Conservation (phyloP, 2,113 vertebrate genomes). For the Rhabdomys dilectus region DNA sequence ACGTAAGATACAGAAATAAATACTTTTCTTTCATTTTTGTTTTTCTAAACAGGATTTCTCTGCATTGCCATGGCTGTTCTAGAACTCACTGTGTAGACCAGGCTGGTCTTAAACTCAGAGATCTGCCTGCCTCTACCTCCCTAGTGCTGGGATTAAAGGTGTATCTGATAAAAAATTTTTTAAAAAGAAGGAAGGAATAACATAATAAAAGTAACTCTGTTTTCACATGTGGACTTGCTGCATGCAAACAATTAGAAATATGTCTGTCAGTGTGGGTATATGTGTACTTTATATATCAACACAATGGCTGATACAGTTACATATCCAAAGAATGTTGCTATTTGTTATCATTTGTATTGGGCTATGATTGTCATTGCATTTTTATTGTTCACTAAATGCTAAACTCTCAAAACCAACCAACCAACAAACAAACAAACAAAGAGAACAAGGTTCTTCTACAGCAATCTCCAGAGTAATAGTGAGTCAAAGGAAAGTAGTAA, state of each 20-base stretch:
- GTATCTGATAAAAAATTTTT: neutral
- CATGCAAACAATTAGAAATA: neutral
- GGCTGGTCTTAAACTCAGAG: neutral
- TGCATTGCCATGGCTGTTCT: neutral
- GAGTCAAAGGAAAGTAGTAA: neutral
- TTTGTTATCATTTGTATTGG: neutral
- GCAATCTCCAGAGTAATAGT: neutral
- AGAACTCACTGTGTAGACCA: neutral
- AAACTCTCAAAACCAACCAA: neutral
- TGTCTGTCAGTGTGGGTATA: neutral
- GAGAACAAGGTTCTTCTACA: neutral
- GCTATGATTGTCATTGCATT: neutral
- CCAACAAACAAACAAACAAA: neutral
- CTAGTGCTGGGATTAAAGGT: neutral
- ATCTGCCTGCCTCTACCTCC: neutral
- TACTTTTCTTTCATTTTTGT: neutral
- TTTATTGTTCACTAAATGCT: neutral
- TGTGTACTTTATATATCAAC: neutral
- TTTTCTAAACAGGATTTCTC: neutral
- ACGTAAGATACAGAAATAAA: neutral
- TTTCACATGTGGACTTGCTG: neutral
- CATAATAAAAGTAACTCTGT: neutral
- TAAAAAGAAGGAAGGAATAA: neutral
- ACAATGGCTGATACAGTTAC: neutral
- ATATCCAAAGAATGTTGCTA: neutral